A percentile compares a stretch with the other conserved stretches of the same genome.
Evolutionary conservation across 1,140 invertebrate genomes (phyloP).

Genomic region (Ostrea denselamellosa): DNA sequence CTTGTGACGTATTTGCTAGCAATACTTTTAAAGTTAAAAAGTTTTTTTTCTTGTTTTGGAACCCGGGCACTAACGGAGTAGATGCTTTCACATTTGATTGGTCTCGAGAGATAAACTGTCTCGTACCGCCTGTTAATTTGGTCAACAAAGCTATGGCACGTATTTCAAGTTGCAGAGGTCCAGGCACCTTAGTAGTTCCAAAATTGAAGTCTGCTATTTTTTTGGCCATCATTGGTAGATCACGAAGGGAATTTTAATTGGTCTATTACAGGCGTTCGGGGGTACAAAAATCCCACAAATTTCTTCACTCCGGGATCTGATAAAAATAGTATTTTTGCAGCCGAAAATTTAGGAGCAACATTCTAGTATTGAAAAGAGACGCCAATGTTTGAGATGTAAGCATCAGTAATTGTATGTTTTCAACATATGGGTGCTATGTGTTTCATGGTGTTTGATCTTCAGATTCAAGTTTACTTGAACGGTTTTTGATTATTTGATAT

Average conservation of each 20-base stretch:
- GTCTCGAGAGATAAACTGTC: conserved; percentile 35
- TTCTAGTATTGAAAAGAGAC: background rate
- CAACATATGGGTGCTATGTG: background rate
- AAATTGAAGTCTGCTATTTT: conserved; percentile 23
- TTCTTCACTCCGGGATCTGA: background rate
- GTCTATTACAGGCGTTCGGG: conserved; percentile 2
- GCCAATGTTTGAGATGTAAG: background rate
- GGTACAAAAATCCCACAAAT: background rate
- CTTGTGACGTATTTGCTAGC: background rate
- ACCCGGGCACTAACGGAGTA: conserved; percentile 41
- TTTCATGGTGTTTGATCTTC: too few relatives aligned
- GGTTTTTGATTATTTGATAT: too few relatives aligned
- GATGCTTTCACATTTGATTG: conserved; percentile 50
- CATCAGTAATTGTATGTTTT: background rate
- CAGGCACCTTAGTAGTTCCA: conserved; percentile 9
- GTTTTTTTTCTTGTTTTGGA: conserved; percentile 45
- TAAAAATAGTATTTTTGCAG: conserved; percentile 39
- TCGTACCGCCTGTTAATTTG: background rate
- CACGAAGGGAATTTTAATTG: background rate
- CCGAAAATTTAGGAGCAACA: conserved; percentile 4
- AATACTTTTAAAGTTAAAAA: conserved; percentile 17
- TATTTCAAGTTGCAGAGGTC: background rate
- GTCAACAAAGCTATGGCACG: background rate
- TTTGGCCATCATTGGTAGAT: background rate
- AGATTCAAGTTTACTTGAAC: too few relatives aligned